phyloP scores from a whole-genome alignment of 30 jellyfish, hydroid and myxozoan genomes.

The Catostylus mosaicus region DNA sequence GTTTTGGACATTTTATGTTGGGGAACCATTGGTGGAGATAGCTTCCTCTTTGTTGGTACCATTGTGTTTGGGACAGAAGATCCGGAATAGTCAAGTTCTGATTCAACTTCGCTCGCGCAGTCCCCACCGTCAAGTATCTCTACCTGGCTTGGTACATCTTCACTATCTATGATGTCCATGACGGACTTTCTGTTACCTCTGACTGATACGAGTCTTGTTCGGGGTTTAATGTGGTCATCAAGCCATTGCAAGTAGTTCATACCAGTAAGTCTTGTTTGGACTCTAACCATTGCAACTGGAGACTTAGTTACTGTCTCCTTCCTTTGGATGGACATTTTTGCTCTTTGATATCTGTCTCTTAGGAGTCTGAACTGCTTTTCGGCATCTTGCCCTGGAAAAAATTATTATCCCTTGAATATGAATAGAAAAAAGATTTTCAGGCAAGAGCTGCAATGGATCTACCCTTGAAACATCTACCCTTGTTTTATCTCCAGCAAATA shows the following conservation, averaged over 20 bases:
- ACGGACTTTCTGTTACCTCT: constrained; percentile 5
- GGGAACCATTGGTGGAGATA: constrained; percentile 6
- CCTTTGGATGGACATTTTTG: constrained; percentile 32
- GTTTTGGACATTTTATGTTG: neutral
- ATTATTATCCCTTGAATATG: neutral
- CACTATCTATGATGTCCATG: neutral
- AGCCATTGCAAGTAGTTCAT: constrained; percentile 26
- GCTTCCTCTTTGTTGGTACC: constrained; percentile 35
- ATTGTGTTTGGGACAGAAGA: constrained; percentile 36
- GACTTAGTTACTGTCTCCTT: neutral
- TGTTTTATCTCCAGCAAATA: too few species aligned
- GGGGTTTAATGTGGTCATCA: constrained; percentile 37
- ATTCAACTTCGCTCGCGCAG: constrained; percentile 15
- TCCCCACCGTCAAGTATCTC: constrained; percentile 29
- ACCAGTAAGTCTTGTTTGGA: constrained; percentile 16
- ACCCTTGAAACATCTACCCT: too few species aligned
- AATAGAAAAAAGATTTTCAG: too few species aligned
- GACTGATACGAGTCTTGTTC: constrained; percentile 15
- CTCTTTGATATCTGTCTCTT: constrained; percentile 46
- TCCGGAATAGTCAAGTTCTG: constrained; percentile 5
- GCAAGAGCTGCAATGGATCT: too few species aligned
- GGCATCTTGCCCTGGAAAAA: constrained; percentile 27
- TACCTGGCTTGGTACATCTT: neutral
- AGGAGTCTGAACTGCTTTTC: constrained; percentile 39
- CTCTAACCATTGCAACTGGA: constrained; percentile 4